phyloP scores from a whole-genome alignment of 2,888 invertebrate species.

The Thereva nobilitata region DNA sequence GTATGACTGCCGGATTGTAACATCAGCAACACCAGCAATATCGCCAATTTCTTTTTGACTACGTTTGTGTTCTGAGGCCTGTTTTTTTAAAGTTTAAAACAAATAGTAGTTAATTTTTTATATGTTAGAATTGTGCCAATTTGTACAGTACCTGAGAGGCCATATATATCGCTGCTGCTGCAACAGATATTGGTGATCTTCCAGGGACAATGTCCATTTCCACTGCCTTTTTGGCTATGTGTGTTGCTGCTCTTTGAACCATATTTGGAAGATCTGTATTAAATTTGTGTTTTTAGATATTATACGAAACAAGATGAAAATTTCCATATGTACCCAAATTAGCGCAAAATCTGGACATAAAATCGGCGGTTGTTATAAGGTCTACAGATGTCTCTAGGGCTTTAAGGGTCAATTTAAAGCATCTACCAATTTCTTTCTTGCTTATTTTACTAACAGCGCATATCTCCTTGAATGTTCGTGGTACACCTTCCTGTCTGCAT shows the following conservation, averaged over 20 bases:
- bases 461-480: conserved; percentile 98
- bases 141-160: conserved; percentile 80
- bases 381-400: conserved; percentile 96
- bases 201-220: conserved; percentile 97
- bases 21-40: conserved; percentile 97
- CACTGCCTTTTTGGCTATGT: conserved; percentile 94
- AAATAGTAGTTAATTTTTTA: background rate
- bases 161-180: conserved; percentile 99
- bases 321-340: conserved; percentile 68
- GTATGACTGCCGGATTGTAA: conserved; percentile 96
- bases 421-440: conserved; percentile 98
- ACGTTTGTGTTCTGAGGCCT: conserved; percentile 93
- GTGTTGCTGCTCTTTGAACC: conserved; percentile 91
- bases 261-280: conserved; percentile 70
- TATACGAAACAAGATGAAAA: background rate
- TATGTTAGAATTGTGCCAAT: conserved; percentile 1
- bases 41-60: conserved; percentile 98
- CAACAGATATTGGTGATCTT: conserved; percentile 96
- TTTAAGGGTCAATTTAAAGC: conserved; percentile 95
- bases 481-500: conserved; percentile 97
- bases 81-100: conserved; percentile 27
- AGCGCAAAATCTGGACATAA: conserved; percentile 98
- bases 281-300: background rate
- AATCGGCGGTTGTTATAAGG: conserved; percentile 96
- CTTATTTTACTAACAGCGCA: conserved; percentile 99